Conservation (phyloP, 2,797 vertebrate genomes). For the Margarornis squamiger region DNA sequence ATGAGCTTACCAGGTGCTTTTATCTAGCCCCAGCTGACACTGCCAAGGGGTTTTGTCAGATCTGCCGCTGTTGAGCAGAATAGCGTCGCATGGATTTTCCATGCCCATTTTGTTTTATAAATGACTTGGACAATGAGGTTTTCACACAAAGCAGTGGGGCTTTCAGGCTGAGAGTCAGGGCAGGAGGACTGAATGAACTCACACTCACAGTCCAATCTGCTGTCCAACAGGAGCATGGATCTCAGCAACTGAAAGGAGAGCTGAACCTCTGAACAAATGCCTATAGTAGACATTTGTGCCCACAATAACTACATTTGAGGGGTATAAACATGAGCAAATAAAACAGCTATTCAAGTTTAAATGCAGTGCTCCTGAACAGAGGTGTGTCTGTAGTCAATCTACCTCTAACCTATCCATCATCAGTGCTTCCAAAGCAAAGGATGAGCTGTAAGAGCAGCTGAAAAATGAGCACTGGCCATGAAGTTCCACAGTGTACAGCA, state of each 20-base stretch:
- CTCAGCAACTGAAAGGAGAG: neutral
- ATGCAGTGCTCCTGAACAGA: neutral
- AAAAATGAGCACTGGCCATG: neutral
- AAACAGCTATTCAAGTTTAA: neutral
- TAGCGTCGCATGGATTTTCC: constrained; percentile 54
- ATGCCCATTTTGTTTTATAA: constrained; percentile 55
- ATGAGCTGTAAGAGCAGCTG: neutral
- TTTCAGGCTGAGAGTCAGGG: constrained; percentile 24
- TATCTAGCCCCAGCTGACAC: constrained; percentile 58
- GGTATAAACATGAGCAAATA: neutral
- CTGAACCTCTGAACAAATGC: neutral
- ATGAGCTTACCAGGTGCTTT: constrained; percentile 69
- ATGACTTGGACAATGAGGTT: constrained; percentile 46
- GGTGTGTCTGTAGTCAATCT: neutral
- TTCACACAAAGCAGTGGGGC: constrained; percentile 39
- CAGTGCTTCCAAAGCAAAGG: neutral
- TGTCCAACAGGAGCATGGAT: neutral
- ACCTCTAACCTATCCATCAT: neutral
- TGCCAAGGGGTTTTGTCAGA: constrained; percentile 56
- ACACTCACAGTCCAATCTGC: neutral
- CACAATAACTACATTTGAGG: neutral
- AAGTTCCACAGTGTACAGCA: neutral
- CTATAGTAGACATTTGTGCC: neutral
- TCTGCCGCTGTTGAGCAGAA: constrained; percentile 35
- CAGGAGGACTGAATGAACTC: constrained; percentile 10